These are phyloP conservation scores for Pharmacophagus antenor DNA, from an alignment of 2,888 invertebrate species.

Conservation along the genomic window DNA sequence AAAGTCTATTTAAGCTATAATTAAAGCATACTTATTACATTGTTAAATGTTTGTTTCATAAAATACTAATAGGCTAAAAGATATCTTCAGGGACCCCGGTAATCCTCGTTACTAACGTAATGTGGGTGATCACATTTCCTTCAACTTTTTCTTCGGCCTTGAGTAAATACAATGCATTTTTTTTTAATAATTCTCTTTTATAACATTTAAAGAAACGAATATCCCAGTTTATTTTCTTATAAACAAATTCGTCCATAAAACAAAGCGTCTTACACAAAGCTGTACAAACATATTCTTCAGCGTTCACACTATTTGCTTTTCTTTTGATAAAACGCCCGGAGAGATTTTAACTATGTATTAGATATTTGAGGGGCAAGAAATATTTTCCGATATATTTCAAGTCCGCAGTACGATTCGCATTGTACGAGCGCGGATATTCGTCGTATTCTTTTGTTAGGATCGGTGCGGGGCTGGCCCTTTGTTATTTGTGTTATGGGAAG, in stretches of 20 bases:
- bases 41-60: too few species aligned
- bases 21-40: too few species aligned
- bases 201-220: not conserved
- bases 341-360: constrained; percentile 47
- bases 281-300: constrained; percentile 35
- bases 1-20: too few species aligned
- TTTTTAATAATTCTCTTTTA: too few species aligned
- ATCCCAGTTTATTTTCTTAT: not conserved
- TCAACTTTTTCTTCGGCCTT: too few species aligned
- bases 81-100: too few species aligned
- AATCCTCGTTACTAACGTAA: too few species aligned
- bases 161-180: too few species aligned
- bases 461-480: constrained; percentile 65
- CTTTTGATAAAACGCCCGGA: constrained; percentile 41
- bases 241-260: constrained; percentile 14
- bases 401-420: constrained; percentile 66
- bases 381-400: constrained; percentile 69
- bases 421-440: constrained; percentile 69
- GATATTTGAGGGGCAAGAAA: constrained; percentile 57
- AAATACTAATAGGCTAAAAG: too few species aligned
- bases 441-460: constrained; percentile 75
- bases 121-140: too few species aligned
- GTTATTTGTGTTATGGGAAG: constrained; percentile 68
- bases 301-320: constrained; percentile 33
- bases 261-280: constrained; percentile 17